Percentiles rank a stretch among this genome's conserved stretches.
Conservation (phyloP, 2,113 vertebrate genomes). For the Balaenoptera acutorostrata region DNA sequence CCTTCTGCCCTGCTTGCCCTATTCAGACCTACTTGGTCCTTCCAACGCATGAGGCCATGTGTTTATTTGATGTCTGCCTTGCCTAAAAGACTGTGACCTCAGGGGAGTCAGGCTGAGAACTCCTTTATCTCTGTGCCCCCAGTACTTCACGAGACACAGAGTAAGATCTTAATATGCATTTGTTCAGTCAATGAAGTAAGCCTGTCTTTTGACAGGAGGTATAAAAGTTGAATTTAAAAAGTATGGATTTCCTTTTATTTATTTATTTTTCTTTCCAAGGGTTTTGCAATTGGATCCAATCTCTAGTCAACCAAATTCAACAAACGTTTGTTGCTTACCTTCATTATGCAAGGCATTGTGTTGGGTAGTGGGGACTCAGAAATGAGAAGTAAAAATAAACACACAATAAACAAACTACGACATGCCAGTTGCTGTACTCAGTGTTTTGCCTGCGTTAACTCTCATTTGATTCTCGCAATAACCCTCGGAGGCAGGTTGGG, state of each 20-base stretch:
- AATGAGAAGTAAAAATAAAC: slow-evolving; percentile 2
- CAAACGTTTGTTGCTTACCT: slow-evolving; percentile 66
- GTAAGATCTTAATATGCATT: background rate
- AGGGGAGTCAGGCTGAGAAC: background rate
- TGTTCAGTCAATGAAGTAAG: background rate
- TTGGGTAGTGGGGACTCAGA: background rate
- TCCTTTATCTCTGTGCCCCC: background rate
- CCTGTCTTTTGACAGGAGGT: background rate
- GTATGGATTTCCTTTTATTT: background rate
- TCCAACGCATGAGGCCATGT: accelerated
- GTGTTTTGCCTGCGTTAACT: background rate
- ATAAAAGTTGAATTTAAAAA: background rate
- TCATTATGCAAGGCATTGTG: slow-evolving; percentile 62
- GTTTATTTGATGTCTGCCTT: background rate
- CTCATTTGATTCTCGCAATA: background rate
- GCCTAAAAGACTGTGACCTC: background rate
- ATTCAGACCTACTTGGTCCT: background rate
- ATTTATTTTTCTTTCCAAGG: background rate
- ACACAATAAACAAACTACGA: background rate
- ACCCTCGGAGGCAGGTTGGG: background rate
- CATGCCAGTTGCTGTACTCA: background rate
- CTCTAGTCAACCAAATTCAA: slow-evolving; percentile 66
- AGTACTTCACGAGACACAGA: background rate
- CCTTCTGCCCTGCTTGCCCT: background rate
- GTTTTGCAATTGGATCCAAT: slow-evolving; percentile 52